Base-by-base conservation (phyloP, 2,888 invertebrate genomes). In the Hipparchia semele region DNA sequence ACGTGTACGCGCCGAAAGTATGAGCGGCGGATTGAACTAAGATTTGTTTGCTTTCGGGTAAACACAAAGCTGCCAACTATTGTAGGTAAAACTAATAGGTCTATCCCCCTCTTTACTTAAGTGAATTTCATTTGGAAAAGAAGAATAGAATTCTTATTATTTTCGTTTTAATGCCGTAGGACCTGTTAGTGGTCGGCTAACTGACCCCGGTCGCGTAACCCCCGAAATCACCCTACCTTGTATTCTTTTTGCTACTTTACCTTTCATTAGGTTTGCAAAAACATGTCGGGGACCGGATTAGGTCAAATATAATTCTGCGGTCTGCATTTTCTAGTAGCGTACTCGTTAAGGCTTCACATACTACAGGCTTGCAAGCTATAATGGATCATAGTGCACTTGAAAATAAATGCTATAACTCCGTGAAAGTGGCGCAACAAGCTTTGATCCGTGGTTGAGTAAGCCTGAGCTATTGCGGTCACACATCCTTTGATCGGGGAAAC, bases 401-500 rank as follows among this genome's bases (percentile, higher is more conserved):
- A 1, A 9, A 64, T 23, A 49, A 64, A 49, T 9, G 46, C 65
- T 33, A 53, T 60, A 51, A 59, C 60, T 53, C 58, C 53, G 68
- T 46, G 68, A 51, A 23, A 45, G 45, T 49, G 58, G 56, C 61
- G 33, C 62, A 73, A 67, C 71, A 67, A 66, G 73, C 66, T 66
- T 71, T 68, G 71, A 70, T 61, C 53, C 66, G 71, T 67, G 67
- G 54, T 56, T 53, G 65, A 65, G 65, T 53, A 65, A 65, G 46
- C 13, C 53, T n/a, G 67, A 6, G 67, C 56, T 67, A 67, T 68
- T 74, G 60, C 69, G 72, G 71, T 70, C 72, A 67, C 74, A 61
- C 72, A 69, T 74, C 74, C 67, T 74, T 74, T 72, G 69, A 72
- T 51, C 69, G 58, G 72, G 71, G 61, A 72, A 74, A 74, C 67